Base-by-base conservation (phyloP, 1,140 invertebrate genomes). In the Oreohelix idahoensis region DNA sequence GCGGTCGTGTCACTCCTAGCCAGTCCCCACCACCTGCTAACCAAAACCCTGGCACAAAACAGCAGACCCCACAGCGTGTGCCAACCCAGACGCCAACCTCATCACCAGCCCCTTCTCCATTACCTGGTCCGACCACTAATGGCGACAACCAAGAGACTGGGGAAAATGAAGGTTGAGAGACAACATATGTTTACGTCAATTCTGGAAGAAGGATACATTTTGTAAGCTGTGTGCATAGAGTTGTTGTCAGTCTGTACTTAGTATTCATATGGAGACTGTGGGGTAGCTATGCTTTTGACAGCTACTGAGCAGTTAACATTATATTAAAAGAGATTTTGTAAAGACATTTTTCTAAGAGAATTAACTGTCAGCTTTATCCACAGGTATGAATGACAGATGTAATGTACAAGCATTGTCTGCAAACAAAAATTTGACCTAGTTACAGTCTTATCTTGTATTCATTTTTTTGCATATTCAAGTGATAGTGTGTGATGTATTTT, bases 111-210 rank as follows among this genome's bases (percentile, higher is more conserved):
- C 45, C 78, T 66, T 26, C 29, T 36, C 58, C 42, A 51, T 29
- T 81, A 78, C 42, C 58, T 38, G 74, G 66, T 32, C 69, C 69
- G 38, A 63, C 81, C 39, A 10, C 49, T 23, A 23, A 32, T 26
- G 51, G 26, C 39, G 76, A 35, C 78, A 69, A 80, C 84, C 26
- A 58, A 84, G 84, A 69, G 75, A 82, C 81, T 58, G 75, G 76
- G 58, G 66, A 76, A 84, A 74, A 39, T 73, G 51, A 75, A 77
- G 71, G 77, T 39, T 79, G 63, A 79, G 23, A n/a, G n/a, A n/a
- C n/a, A 49, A 11, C 45, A 11, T 49, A 49, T 49, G 45, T 11
- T 49, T 49, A 49, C 45, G 17, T 49, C 17, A 17, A 8, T 8
- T 11, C 45, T 17, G 45, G 17, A 49, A 49, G 45, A 49, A n/a